These are phyloP conservation scores for Cancer borealis DNA, from an alignment of 2,888 invertebrate species.

Conservation along the genomic window DNA sequence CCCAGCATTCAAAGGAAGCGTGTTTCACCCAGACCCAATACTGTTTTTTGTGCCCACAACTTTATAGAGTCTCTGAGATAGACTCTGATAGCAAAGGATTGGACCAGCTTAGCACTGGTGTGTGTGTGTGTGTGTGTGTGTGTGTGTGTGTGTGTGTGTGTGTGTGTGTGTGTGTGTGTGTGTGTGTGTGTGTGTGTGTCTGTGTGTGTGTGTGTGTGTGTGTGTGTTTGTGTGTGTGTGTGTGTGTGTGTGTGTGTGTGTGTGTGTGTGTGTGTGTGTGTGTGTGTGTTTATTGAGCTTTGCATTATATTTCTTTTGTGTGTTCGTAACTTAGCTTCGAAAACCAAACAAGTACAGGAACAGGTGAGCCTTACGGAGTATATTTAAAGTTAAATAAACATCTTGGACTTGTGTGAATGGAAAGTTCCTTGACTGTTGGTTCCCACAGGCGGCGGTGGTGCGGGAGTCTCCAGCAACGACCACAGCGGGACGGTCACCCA, in stretches of 20 bases:
- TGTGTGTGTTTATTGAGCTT: too few species aligned
- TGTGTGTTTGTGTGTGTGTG: too few species aligned
- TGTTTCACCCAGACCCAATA: constrained; percentile 9
- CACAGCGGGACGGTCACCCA: constrained; percentile 37
- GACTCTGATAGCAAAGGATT: neutral
- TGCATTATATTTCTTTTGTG: neutral
- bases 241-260: too few species aligned
- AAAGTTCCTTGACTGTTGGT: neutral
- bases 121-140: neutral
- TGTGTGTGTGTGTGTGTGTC: neutral
- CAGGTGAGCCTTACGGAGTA: neutral
- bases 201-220: too few species aligned
- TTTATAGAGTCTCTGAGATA: neutral
- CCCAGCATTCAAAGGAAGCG: neutral
- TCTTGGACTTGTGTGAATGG: neutral
- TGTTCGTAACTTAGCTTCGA: neutral
- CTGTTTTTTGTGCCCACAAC: neutral
- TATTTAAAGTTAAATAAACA: neutral
- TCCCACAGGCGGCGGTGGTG: constrained; percentile 4
- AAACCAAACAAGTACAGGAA: too few species aligned
- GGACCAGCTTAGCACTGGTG: neutral
- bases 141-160: constrained; percentile 31
- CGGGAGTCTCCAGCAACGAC: constrained; percentile 35
- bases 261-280: too few species aligned
- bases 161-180: constrained; percentile 36